These are phyloP conservation scores for Aleiodes sp. DNA, from an alignment of 1,140 invertebrate species.

Conservation along the genomic window DNA sequence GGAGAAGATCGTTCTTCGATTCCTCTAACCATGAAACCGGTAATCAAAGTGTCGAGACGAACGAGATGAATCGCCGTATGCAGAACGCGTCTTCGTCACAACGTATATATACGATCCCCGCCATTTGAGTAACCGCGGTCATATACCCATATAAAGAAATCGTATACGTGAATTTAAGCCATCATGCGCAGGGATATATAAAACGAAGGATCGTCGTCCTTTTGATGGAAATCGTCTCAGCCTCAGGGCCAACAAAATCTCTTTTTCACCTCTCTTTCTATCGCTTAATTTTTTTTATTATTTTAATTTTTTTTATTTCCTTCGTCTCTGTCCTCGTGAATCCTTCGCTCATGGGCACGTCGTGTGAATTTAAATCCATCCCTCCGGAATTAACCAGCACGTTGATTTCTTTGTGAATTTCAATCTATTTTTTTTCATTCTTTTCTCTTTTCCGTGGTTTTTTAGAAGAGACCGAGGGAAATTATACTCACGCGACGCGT, in stretches of 20 bases:
- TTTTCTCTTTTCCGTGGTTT: background rate
- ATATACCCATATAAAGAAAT: slow-evolving; percentile 16
- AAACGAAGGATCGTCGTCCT: slow-evolving; percentile 32
- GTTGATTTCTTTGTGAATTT: slow-evolving; percentile 19
- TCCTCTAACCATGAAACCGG: slow-evolving; percentile 59
- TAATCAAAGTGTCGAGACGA: slow-evolving; percentile 62
- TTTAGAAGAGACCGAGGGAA: slow-evolving; percentile 17
- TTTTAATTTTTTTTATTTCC: background rate
- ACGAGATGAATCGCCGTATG: slow-evolving; percentile 60
- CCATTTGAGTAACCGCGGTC: background rate
- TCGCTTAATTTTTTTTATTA: background rate
- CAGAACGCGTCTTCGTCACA: slow-evolving; percentile 50
- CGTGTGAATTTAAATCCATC: slow-evolving; percentile 33
- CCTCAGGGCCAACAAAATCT: slow-evolving; percentile 27
- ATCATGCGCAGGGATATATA: slow-evolving; percentile 17
- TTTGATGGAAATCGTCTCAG: slow-evolving; percentile 39
- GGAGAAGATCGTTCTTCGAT: slow-evolving; percentile 40
- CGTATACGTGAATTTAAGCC: slow-evolving; percentile 25
- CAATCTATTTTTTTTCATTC: background rate
- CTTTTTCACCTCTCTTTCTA: slow-evolving; percentile 1
- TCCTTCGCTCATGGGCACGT: slow-evolving; percentile 32
- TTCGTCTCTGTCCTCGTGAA: background rate
- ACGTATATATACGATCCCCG: slow-evolving; percentile 5
- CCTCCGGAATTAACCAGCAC: slow-evolving; percentile 30
- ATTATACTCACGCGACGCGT: slow-evolving; percentile 34